Evolutionary conservation across 1,140 invertebrate species (phyloP).

Genomic region (Ephestia elutella): DNA sequence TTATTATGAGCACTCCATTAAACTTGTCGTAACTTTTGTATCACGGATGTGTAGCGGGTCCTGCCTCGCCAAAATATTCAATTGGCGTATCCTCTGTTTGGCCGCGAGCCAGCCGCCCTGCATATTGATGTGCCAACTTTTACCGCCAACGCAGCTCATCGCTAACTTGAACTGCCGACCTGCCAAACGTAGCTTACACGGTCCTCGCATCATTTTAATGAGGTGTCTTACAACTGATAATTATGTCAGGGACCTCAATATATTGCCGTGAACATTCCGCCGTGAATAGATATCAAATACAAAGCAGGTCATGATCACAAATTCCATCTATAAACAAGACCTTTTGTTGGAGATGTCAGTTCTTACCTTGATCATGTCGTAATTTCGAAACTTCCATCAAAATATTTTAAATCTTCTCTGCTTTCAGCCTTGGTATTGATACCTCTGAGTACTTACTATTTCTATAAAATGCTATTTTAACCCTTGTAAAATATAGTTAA

Average conservation of each 20-base stretch:
- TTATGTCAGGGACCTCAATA: neutral
- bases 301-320: too few species aligned
- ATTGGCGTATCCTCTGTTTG: constrained; percentile 49
- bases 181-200: constrained; percentile 41
- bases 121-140: constrained; percentile 59
- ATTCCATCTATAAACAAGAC: too few species aligned
- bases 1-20: constrained; percentile 32
- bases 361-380: too few species aligned
- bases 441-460: too few species aligned
- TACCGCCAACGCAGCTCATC: constrained; percentile 44
- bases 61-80: constrained; percentile 46
- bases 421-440: too few species aligned
- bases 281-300: too few species aligned
- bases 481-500: too few species aligned
- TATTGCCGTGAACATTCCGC: too few species aligned
- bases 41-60: constrained; percentile 27
- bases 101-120: constrained; percentile 39
- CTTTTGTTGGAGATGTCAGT: too few species aligned
- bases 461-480: too few species aligned
- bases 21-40: constrained; percentile 37
- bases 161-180: constrained; percentile 36
- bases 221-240: constrained; percentile 19
- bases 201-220: constrained; percentile 42
- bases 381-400: too few species aligned
- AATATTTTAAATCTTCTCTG: too few species aligned